Percentiles rank a stretch among this genome's conserved stretches.
These are phyloP conservation scores for Vultur gryphus DNA, from an alignment of 2,797 vertebrate species.

Conservation along the genomic window DNA sequence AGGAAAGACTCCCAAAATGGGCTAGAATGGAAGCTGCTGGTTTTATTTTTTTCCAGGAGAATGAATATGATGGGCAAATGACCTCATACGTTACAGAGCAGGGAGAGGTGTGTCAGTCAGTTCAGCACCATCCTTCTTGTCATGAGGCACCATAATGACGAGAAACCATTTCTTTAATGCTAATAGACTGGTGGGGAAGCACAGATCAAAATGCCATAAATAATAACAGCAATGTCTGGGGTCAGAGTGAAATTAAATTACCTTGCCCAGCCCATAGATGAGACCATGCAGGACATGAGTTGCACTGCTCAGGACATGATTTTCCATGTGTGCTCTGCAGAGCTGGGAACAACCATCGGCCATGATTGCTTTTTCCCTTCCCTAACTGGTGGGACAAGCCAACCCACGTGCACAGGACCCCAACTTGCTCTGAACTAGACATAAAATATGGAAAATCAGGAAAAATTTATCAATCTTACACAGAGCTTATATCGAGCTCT, in stretches of 20 bases:
- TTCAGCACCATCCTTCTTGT: conserved; percentile 20
- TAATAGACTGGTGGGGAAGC: conserved; percentile 49
- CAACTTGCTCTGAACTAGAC: neutral
- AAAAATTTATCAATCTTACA: neutral
- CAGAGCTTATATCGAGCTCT: neutral
- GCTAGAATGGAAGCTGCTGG: neutral
- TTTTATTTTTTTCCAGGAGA: neutral
- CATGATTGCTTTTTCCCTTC: neutral
- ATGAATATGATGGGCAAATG: neutral
- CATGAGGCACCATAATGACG: conserved; percentile 43
- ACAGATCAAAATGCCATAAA: conserved; percentile 60
- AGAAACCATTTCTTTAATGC: conserved; percentile 69
- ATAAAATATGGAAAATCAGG: neutral
- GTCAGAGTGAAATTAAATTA: conserved; percentile 53
- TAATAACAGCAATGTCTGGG: conserved; percentile 45
- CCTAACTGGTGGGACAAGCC: neutral
- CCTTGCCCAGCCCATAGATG: conserved; percentile 21
- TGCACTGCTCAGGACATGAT: neutral
- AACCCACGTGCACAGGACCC: rapidly evolving
- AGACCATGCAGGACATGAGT: neutral
- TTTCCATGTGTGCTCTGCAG: neutral
- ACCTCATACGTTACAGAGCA: neutral
- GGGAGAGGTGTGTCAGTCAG: conserved; percentile 18
- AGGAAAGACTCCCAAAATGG: neutral
- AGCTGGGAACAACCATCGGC: neutral